Evolutionary conservation across 2,888 invertebrate species (phyloP).

Genomic region (Hypena proboscidalis): DNA sequence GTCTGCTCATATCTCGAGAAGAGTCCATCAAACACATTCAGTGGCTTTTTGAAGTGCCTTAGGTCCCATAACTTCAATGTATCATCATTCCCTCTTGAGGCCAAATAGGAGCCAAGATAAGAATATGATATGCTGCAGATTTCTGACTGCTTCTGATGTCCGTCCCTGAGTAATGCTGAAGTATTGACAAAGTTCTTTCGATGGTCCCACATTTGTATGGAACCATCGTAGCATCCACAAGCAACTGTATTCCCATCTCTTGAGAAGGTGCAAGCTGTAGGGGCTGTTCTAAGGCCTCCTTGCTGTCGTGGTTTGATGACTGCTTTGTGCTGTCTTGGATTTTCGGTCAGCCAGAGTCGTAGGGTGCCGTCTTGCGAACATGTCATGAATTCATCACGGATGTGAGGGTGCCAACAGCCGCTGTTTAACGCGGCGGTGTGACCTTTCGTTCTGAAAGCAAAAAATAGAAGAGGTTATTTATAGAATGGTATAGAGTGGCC

Average conservation of each 20-base stretch:
- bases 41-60: slow-evolving; percentile 91
- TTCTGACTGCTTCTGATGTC: slow-evolving; percentile 92
- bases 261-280: slow-evolving; percentile 93
- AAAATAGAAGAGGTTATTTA: no score
- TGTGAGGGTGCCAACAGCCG: slow-evolving; percentile 97
- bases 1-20: slow-evolving; percentile 94
- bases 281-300: slow-evolving; percentile 94
- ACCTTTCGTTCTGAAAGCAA: slow-evolving; percentile 90
- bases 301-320: slow-evolving; percentile 95
- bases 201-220: slow-evolving; percentile 98
- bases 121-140: slow-evolving; percentile 95
- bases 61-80: slow-evolving; percentile 98
- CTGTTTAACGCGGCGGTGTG: slow-evolving; percentile 96
- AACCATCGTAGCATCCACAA: slow-evolving; percentile 97
- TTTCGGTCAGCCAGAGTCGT: slow-evolving; percentile 94
- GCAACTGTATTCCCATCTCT: slow-evolving; percentile 95
- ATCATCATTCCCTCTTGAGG: slow-evolving; percentile 95
- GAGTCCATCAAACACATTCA: slow-evolving; percentile 88
- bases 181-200: slow-evolving; percentile 96
- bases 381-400: slow-evolving; percentile 95
- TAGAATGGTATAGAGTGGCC: no score
- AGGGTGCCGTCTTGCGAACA: slow-evolving; percentile 97
- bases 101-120: slow-evolving; percentile 91
- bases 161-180: slow-evolving; percentile 89
- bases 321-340: slow-evolving; percentile 91